Percentiles rank a stretch among this genome's conserved stretches.
Evolutionary conservation across 2,888 invertebrate genomes (phyloP).

Genomic region (Melitaea athalia): DNA sequence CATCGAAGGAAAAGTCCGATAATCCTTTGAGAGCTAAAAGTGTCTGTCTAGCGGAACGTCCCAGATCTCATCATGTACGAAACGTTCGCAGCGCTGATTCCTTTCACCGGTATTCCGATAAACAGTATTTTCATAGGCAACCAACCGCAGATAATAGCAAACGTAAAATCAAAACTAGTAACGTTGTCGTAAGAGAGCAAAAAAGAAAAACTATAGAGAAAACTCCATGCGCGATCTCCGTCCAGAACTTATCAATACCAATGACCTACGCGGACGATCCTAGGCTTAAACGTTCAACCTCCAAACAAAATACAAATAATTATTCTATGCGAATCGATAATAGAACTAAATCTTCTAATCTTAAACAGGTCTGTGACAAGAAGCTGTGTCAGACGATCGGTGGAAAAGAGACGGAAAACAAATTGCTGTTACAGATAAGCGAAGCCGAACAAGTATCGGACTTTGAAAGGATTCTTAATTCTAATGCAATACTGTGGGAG

Average conservation of each 20-base stretch:
- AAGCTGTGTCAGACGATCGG: slow-evolving; percentile 70
- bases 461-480: slow-evolving; percentile 85
- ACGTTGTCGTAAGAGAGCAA: slow-evolving; percentile 61
- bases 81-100: slow-evolving; percentile 64
- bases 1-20: slow-evolving; percentile 49
- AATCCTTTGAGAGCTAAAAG: slow-evolving; percentile 68
- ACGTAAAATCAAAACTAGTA: slow-evolving; percentile 45
- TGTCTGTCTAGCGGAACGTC: slow-evolving; percentile 66
- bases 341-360: slow-evolving; percentile 70
- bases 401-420: slow-evolving; percentile 78
- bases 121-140: slow-evolving; percentile 54
- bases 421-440: slow-evolving; percentile 79
- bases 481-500: slow-evolving; percentile 79
- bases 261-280: slow-evolving; percentile 70
- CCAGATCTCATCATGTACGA: slow-evolving; percentile 65
- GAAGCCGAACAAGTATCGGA: slow-evolving; percentile 84
- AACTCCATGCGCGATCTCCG: slow-evolving; percentile 65
- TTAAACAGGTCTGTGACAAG: slow-evolving; percentile 76
- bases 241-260: slow-evolving; percentile 72
- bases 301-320: slow-evolving; percentile 53
- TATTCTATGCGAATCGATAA: slow-evolving; percentile 56
- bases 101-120: slow-evolving; percentile 54
- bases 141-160: slow-evolving; percentile 45
- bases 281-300: slow-evolving; percentile 64
- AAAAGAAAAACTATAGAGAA: slow-evolving; percentile 65